Conservation (phyloP, 2,888 invertebrate genomes). For the Calliopum simillimum region DNA sequence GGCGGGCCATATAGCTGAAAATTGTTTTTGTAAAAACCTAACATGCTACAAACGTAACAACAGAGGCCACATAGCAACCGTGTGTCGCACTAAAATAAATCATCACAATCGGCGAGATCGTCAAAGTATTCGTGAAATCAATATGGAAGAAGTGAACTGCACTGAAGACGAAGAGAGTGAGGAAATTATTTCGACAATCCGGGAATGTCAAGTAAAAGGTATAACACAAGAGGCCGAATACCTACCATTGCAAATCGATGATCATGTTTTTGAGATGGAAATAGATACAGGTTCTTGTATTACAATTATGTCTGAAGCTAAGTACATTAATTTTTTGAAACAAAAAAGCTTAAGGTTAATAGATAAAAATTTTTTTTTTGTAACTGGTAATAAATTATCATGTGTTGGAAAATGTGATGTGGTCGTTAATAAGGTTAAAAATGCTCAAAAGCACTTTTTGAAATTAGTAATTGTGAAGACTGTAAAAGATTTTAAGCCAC, state of each 20-base stretch:
- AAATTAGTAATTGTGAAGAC: no score
- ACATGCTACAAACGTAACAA: not conserved
- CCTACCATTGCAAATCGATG: slow-evolving; percentile 19
- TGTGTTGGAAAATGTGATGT: no score
- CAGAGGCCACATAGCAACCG: no score
- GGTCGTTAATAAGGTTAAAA: no score
- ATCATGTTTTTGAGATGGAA: slow-evolving; percentile 9
- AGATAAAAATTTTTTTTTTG: no score
- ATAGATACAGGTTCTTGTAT: slow-evolving; percentile 29
- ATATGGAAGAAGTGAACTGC: not conserved
- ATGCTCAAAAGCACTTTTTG: no score
- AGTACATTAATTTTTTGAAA: no score
- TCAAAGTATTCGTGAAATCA: no score
- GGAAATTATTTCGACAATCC: not conserved
- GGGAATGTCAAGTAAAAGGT: not conserved
- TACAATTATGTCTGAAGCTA: slow-evolving; percentile 25
- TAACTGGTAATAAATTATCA: no score
- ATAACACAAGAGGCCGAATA: not conserved
- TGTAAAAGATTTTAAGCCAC: slow-evolving; percentile 45
- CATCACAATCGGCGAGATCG: no score
- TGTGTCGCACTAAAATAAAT: no score
- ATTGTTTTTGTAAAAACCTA: slow-evolving; percentile 9
- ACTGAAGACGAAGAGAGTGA: slow-evolving; percentile 8
- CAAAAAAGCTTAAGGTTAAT: no score
- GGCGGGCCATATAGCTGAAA: slow-evolving; percentile 26